Conservation (phyloP, 2,888 invertebrate species). For the Melanchra persicariae region DNA sequence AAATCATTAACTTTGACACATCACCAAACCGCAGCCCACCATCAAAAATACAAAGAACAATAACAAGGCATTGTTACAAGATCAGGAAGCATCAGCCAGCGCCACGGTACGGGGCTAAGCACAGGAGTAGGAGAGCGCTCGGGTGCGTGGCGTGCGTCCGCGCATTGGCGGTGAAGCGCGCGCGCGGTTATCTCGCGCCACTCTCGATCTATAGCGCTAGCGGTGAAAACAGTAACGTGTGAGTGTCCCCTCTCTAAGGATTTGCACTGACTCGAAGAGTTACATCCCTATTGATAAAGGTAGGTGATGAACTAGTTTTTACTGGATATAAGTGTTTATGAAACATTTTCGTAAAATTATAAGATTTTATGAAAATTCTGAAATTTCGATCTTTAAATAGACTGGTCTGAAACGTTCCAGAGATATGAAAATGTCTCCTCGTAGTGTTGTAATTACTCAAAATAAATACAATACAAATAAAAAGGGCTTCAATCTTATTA, state of each 20-base stretch:
- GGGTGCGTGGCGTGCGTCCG: slow-evolving; percentile 58
- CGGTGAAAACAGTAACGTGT: slow-evolving; percentile 72
- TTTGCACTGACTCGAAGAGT: slow-evolving; percentile 40
- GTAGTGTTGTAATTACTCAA: neutral
- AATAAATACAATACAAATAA: too few relatives aligned
- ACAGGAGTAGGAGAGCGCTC: slow-evolving; percentile 64
- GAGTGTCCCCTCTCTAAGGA: slow-evolving; percentile 64
- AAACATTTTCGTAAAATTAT: neutral
- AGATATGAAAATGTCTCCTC: neutral
- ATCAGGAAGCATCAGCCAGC: slow-evolving; percentile 42
- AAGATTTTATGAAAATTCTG: neutral
- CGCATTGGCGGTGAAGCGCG: slow-evolving; percentile 79
- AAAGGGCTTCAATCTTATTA: neutral
- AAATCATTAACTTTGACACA: neutral
- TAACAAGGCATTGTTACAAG: slow-evolving; percentile 41
- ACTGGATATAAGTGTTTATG: neutral
- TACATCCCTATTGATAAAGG: slow-evolving; percentile 48
- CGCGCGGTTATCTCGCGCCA: slow-evolving; percentile 76
- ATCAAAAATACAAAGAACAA: slow-evolving; percentile 3
- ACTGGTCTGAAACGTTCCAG: neutral
- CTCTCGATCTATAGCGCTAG: slow-evolving; percentile 72
- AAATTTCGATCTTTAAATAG: neutral
- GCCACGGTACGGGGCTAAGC: slow-evolving; percentile 51
- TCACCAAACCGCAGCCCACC: slow-evolving; percentile 10
- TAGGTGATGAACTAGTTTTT: slow-evolving; percentile 29